Evolutionary conservation across 2,888 invertebrate genomes (phyloP), one percentile per base, ranked within the genome.

Genomic region (Apeira syringaria): DNA sequence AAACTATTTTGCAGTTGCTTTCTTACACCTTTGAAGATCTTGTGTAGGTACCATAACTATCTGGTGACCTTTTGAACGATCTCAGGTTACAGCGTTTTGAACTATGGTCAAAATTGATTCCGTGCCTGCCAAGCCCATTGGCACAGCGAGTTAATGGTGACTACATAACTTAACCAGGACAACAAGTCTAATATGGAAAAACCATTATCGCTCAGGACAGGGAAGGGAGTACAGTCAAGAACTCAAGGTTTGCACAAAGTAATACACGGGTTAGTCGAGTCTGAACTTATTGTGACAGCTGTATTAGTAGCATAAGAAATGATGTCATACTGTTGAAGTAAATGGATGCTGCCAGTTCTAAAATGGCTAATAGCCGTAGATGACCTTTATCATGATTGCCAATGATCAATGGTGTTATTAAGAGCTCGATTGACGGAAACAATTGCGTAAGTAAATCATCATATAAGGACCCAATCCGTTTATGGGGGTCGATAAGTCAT

Each of bases 181-280:
- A 77, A 77, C 61, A 64, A 51, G 59, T 65, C 78, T 71, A 74
- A 81, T 82, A 85, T 82, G 81, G 82, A 68, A 72, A 64, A 62
- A 68, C 75, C 67, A 83, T 84, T 85, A 84, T 73, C 66, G 66
- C 61, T 37, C 28, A 27, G 51, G 62, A n/a, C n/a, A n/a, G 62
- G 64, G 56, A 58, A 61, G 60, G 61, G 51, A 58, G 31, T 39
- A 53, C 49, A 53, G n/a, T 38, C 34, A 7, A 60, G 13, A 17
- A 17, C 41, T 24, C 49, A 51, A 41, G 41, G 51, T 39, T 40
- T 26, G 45, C 29, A 38, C 20, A 25, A 45, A 20, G 7, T 37
- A 24, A 12, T 24, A 27, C 38, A 47, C 25, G 35, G 36, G 20
- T 43, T 27, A 2, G 25, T n/a, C 27, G 17, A n/a, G 17, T 17